These are phyloP conservation scores for Epizoanthus rinbou DNA, from an alignment of 92 coral and sea anemone species.

Conservation along the genomic window DNA sequence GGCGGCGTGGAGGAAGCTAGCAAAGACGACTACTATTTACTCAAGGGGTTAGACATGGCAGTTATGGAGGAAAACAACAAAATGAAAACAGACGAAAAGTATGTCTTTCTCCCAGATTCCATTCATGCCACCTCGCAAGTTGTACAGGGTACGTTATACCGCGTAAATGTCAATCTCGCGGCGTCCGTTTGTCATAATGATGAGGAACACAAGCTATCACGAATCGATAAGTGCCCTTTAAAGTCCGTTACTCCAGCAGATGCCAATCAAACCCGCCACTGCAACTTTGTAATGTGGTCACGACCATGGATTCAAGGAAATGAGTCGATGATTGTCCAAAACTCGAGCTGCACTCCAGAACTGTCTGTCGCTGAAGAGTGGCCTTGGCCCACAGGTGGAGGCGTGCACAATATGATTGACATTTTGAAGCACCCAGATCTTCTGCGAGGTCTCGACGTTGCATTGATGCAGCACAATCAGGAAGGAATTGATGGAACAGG, in stretches of 20 bases:
- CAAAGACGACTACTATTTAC: conserved; percentile 19
- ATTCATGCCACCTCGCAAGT: conserved; percentile 44
- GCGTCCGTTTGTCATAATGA: conserved; percentile 33
- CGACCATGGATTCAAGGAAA: conserved; percentile 36
- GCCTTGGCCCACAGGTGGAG: background rate
- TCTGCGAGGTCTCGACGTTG: conserved; percentile 29
- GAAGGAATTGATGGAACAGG: conserved; percentile 41
- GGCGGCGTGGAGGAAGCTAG: conserved; percentile 20
- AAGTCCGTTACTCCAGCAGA: background rate
- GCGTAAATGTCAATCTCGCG: conserved; percentile 14
- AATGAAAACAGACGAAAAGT: background rate
- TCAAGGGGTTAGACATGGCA: conserved; percentile 20
- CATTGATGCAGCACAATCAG: conserved; percentile 17
- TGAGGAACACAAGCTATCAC: background rate
- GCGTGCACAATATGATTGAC: background rate
- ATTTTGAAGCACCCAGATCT: conserved; percentile 21
- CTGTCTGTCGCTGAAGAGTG: background rate
- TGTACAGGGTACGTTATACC: conserved; percentile 41
- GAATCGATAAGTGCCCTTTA: conserved; percentile 31
- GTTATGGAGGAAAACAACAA: conserved; percentile 29
- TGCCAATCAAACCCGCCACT: background rate
- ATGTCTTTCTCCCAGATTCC: conserved; percentile 26
- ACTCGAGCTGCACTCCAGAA: conserved; percentile 24
- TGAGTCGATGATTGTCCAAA: conserved; percentile 6
- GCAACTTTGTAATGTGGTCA: conserved; percentile 28